Conservation (phyloP, 2,113 vertebrate species). For the Panurus biarmicus region DNA sequence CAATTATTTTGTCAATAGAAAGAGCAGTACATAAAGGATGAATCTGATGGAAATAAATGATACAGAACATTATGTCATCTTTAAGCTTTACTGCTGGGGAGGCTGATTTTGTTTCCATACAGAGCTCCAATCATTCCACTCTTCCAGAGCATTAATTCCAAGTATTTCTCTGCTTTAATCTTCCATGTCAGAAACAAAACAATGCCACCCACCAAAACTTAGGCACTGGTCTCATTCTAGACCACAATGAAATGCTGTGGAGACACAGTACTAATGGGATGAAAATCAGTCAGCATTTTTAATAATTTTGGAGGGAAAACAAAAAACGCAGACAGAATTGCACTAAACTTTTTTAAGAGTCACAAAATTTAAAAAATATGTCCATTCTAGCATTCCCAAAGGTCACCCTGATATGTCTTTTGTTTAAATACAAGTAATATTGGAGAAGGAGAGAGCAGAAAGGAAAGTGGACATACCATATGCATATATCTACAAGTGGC, state of each 20-base stretch:
- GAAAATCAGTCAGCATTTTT: background rate
- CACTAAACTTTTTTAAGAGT: background rate
- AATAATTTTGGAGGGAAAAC: background rate
- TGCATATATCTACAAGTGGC: constrained; percentile 2
- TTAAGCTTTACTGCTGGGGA: background rate
- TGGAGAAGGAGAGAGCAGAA: background rate
- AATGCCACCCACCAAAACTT: background rate
- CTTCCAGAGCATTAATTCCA: background rate
- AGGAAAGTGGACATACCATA: background rate
- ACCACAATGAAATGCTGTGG: background rate
- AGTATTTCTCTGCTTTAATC: background rate
- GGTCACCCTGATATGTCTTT: background rate
- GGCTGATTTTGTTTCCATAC: background rate
- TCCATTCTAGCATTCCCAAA: background rate
- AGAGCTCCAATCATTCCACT: background rate
- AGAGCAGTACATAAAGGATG: background rate
- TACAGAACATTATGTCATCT: background rate
- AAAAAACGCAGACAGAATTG: background rate
- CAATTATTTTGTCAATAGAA: background rate
- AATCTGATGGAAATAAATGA: background rate
- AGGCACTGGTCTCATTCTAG: background rate
- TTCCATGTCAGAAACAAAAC: background rate
- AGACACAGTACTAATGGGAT: background rate
- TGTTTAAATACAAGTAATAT: background rate
- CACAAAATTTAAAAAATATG: background rate